phyloP scores from a whole-genome alignment of 1,140 invertebrate species.

The Leptopilina boulardi region DNA sequence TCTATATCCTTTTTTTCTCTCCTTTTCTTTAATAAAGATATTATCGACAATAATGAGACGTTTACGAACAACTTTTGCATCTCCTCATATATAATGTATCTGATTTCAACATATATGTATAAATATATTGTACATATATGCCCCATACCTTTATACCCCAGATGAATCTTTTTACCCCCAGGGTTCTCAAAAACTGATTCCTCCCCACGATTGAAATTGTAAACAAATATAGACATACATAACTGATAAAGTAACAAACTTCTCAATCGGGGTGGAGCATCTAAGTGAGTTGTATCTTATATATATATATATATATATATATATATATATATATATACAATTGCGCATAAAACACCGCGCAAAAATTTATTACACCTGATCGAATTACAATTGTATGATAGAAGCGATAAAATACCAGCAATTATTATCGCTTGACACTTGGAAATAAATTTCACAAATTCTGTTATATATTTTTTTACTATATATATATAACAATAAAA shows the following conservation, averaged over 20 bases:
- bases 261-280: conserved; percentile 25
- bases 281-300: conserved; percentile 23
- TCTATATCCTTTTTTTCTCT: too few species aligned
- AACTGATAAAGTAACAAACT: conserved; percentile 13
- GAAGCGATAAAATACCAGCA: not conserved
- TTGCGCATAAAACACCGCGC: not conserved
- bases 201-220: not conserved
- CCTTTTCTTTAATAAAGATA: conserved; percentile 64
- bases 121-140: too few species aligned
- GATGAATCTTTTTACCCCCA: conserved; percentile 25
- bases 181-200: conserved; percentile 5
- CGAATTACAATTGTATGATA: not conserved
- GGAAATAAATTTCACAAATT: not conserved
- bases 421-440: not conserved
- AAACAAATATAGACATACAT: conserved; percentile 34
- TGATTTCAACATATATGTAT: conserved; percentile 23
- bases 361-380: not conserved
- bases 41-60: conserved; percentile 61
- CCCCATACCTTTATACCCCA: too few species aligned
- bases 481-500: too few species aligned
- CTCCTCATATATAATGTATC: conserved; percentile 3
- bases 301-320: not conserved
- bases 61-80: conserved; percentile 50
- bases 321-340: too few species aligned
- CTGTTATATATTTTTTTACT: too few species aligned